Base-by-base conservation (phyloP, 1,140 invertebrate genomes). In the Eubasilissa regina region DNA sequence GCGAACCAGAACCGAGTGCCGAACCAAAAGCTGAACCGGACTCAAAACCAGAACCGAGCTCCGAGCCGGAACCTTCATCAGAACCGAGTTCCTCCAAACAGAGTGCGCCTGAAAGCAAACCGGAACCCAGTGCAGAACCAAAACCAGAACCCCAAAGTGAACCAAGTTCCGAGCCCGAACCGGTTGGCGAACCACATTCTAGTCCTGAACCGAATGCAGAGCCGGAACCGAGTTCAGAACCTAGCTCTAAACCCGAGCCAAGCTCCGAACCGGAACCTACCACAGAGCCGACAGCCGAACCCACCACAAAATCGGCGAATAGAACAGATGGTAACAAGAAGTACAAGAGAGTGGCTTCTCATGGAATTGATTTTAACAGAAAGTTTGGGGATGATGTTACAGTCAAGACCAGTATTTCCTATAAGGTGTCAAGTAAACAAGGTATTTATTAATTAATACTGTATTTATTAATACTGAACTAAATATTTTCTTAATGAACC, bases 391-490 rank as follows among this genome's bases (percentile, higher is more conserved):
- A 90, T 55, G 92, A 93, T 76, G 90, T 93, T 45, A 92, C 92
- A 8, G 92, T 94, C 19, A 92, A 93, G 84, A 94, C 93, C 1
- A 94, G 93, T 83, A 92, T 94, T 7, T 94, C 93, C 0, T 94
- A 93, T 85, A 91, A 92, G 83, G 92, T 94, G 73, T 94, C 93
- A 84, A 91, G 81, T 44, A 83, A 79, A 66, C 81, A 83, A 78
- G 81, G 81, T 83, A 64, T 58, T 21, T 8, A 58, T 19, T 11
- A 11, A 56, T 56, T 58, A 15, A 7, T 58, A n/a, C n/a, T 58
- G 11, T 56, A 11, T 17, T 7, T 19, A 21, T 15, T 6, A 58
- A 19, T 10, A 21, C 17, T 21, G 3, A 58, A 21, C 15, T 17
- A 1, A 35, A 35, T 35, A 35, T n/a, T n/a, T n/a, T n/a, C n/a